These are phyloP conservation scores for Perca fluviatilis DNA, from an alignment of 2,113 vertebrate species.

Conservation along the genomic window DNA sequence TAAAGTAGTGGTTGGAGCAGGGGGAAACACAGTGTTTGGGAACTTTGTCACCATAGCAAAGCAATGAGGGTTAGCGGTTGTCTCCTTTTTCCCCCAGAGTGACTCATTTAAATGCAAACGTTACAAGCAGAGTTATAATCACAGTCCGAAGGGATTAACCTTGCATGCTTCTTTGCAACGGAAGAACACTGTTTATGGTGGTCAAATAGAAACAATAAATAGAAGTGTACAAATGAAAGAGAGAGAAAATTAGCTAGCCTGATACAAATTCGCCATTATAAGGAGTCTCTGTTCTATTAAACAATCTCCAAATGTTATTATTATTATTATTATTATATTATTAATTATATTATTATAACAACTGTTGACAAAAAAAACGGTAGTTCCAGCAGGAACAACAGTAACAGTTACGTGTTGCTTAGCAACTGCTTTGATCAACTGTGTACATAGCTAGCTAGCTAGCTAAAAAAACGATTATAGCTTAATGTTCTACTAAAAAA, in stretches of 20 bases:
- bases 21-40: conserved; percentile 43
- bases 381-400: background rate
- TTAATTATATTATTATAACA: background rate
- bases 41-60: conserved; percentile 59
- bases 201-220: background rate
- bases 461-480: background rate
- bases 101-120: conserved; percentile 53
- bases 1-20: conserved; percentile 3
- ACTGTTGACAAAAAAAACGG: background rate
- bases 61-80: conserved; percentile 25
- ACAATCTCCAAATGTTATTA: background rate
- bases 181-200: background rate
- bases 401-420: conserved; percentile 21
- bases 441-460: background rate
- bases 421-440: conserved; percentile 31
- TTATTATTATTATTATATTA: background rate
- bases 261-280: background rate
- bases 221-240: background rate
- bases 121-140: background rate
- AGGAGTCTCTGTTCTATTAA: background rate
- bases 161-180: background rate
- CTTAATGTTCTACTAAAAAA: background rate
- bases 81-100: conserved; percentile 49
- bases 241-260: background rate
- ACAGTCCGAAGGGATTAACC: background rate